Base-by-base conservation (phyloP, 37 sponge, comb jelly and placozoan species). In the Crambe crambe region DNA sequence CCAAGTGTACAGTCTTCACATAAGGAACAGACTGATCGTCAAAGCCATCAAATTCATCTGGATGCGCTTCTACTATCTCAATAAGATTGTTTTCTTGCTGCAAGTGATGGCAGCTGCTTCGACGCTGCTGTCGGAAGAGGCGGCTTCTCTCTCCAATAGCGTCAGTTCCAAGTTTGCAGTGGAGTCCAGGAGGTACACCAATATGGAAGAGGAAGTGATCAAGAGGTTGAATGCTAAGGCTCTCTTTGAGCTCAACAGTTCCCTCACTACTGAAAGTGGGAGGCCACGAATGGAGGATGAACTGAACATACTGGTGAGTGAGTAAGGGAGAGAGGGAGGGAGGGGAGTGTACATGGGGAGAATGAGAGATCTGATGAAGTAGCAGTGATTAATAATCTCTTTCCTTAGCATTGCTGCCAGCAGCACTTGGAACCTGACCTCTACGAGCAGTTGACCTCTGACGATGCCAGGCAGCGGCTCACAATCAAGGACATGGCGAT, bases 1-100 rank as follows among this genome's bases (percentile, higher is more conserved):
- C 56, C 89, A 88, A 51, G 89, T 88, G 30, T 93, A 93, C 56
- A 69, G 86, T 57, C 70, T 84, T 0, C 93, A 93, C 75, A 56
- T 59, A 36, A 59, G 63, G 21, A 87, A 93, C 76, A 76, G 63
- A 34, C 62, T 88, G 27, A 81, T 93, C 40, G 47, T 57, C 0
- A 43, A 77, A 3, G 84, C 76, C 20, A 59, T 93, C 20, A 68
- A 88, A 69, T 83, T 74, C 58, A 36, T 74, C 54, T 91, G 91
- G 91, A 27, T 25, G 26, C 58, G 65, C 26, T 82, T 91, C 34
- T 82, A 86, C 42, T 12, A 56, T 1, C 56, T 80, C 37, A 66
- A 75, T 31, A 35, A 76, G 17, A 85, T 85, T 35, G 47, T 39
- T 4, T 91, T 91, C 71, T 21, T 86, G 15, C 29, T 83, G 38